Base-by-base conservation (phyloP, 2,113 vertebrate species). In the Lophochroa leadbeateri region DNA sequence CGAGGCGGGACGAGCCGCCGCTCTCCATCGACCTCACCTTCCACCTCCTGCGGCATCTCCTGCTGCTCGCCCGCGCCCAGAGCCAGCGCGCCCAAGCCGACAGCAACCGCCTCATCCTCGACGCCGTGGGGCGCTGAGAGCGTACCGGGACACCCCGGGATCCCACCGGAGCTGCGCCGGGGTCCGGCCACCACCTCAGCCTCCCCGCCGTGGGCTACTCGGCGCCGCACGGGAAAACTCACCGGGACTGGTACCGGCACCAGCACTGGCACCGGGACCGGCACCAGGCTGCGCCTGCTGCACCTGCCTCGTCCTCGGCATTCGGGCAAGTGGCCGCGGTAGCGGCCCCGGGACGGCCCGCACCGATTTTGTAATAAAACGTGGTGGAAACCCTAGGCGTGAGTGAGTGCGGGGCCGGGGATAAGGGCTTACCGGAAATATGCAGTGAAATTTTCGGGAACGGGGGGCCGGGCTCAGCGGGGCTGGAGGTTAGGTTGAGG, bases 21-120 rank as follows among this genome's bases (percentile, higher is more conserved):
- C 98, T 99, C 67, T 99, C 99, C 91, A 99, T 99, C 82, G 99
- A 99, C 97, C 98, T 99, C 96, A 99, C 99, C 77, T 99, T 99
- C 98, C 99, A 99, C 98, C 98, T 99, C 71, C 98, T 99, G 81
- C 97, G 99, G 97, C 98, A 99, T 64, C 99, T 99, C 98, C 97
- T 99, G 95, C 98, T 99, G 83, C 98, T 99, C 95, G 98, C 99
- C 60, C 98, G 98, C 92, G 97, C 97, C 58, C 98, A 99, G 96
- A 99, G 98, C 88, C 98, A 99, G 96, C 97, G 98, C 60, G 98
- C 98, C 96, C 99, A 98, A 81, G 99, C 99, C 13, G 98, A 98
- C 86, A 95, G 98, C 86, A 99, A 99, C 97, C 99, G 99, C 92
- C 98, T 98, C 83, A 96, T 99, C 91, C 97, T 99, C 57, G 98